These are phyloP conservation scores for Coryphaenoides rupestris DNA, from an alignment of 2,113 vertebrate genomes.

Conservation along the genomic window DNA sequence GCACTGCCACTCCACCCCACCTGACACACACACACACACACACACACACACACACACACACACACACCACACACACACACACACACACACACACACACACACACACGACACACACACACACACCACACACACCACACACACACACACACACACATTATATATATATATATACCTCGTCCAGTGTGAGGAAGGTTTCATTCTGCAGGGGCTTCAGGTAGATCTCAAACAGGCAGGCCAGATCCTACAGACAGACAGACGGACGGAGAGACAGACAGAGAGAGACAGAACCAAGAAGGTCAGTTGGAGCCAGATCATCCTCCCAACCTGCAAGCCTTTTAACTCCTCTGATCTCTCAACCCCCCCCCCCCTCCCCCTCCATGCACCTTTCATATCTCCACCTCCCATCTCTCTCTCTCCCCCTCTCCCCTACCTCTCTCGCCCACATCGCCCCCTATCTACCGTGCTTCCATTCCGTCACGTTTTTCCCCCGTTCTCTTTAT, in stretches of 20 bases:
- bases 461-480: background rate
- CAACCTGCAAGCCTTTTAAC: conserved; percentile 16
- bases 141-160: background rate
- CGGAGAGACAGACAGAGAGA: background rate
- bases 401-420: conserved; percentile 12
- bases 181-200: conserved; percentile 90
- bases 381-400: background rate
- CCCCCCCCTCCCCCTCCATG: background rate
- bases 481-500: conserved; percentile 30
- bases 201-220: conserved; percentile 94
- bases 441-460: background rate
- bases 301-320: background rate
- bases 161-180: conserved; percentile 84
- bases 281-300: conserved; percentile 27
- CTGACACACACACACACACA: too few species aligned
- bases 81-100: conserved; percentile 49
- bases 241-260: conserved; percentile 66
- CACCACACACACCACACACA: too few species aligned
- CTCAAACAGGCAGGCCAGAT: conserved; percentile 89
- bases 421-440: background rate
- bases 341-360: conserved; percentile 17
- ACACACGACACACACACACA: too few species aligned
- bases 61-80: background rate
- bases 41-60: too few species aligned
- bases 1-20: background rate